A percentile compares a stretch with the other conserved stretches of the same genome.
These are phyloP conservation scores for Neuroterus valhalla DNA, from an alignment of 1,140 invertebrate genomes.

Conservation along the genomic window DNA sequence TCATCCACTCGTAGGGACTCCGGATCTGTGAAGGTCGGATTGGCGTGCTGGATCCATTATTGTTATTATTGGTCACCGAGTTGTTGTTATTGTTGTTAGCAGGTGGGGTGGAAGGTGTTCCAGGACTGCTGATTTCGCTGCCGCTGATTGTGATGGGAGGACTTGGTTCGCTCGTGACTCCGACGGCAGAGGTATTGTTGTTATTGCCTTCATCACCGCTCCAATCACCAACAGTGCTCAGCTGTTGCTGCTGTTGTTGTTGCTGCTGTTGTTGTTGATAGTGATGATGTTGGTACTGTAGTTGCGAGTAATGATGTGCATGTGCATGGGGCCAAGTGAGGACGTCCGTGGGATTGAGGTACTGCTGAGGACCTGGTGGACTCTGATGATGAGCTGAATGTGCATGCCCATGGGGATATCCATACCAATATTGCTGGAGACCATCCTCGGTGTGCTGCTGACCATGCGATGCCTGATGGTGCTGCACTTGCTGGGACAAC, in stretches of 20 bases:
- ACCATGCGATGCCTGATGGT: neutral
- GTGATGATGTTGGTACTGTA: slow-evolving; percentile 60
- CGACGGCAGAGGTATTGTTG: slow-evolving; percentile 37
- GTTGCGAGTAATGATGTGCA: slow-evolving; percentile 64
- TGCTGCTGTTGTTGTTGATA: slow-evolving; percentile 51
- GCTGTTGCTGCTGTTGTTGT: slow-evolving; percentile 43
- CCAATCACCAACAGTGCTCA: slow-evolving; percentile 55
- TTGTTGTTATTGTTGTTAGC: slow-evolving; percentile 44
- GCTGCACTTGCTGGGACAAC: neutral
- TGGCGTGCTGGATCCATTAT: slow-evolving; percentile 48
- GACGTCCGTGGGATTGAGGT: slow-evolving; percentile 20
- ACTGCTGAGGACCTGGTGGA: slow-evolving; percentile 22
- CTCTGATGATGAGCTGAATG: slow-evolving; percentile 7
- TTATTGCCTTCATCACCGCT: slow-evolving; percentile 61
- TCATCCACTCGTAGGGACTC: slow-evolving; percentile 93
- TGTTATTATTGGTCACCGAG: slow-evolving; percentile 45
- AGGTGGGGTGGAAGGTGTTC: slow-evolving; percentile 62
- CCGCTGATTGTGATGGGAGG: slow-evolving; percentile 80
- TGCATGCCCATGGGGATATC: slow-evolving; percentile 15
- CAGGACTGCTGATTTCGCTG: slow-evolving; percentile 81
- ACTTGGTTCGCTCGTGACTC: slow-evolving; percentile 70
- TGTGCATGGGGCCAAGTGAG: slow-evolving; percentile 49
- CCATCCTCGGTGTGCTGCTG: slow-evolving; percentile 3
- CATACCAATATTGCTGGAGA: slow-evolving; percentile 21
- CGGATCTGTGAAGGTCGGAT: slow-evolving; percentile 80